These are phyloP conservation scores for Acanthurus tractus DNA, from an alignment of 2,797 vertebrate species.

Conservation along the genomic window DNA sequence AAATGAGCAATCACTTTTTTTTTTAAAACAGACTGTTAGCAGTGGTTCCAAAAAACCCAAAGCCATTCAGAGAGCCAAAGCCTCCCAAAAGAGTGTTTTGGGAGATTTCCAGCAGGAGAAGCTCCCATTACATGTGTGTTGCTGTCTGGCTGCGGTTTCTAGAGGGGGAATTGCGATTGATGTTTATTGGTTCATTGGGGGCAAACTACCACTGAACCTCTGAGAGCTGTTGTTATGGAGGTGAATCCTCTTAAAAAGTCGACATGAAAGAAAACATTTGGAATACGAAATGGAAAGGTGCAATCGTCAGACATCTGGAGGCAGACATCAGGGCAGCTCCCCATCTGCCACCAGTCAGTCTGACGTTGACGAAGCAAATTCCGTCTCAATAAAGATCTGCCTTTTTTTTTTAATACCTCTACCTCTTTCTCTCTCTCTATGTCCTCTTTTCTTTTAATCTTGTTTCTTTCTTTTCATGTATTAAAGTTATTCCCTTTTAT, in stretches of 20 bases:
- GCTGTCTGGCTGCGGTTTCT: conserved; percentile 43
- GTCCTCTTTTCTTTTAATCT: conserved; percentile 50
- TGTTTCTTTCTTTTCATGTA: conserved; percentile 42
- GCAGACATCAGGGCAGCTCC: conserved; percentile 36
- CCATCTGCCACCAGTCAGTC: conserved; percentile 42
- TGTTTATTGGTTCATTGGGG: conserved; percentile 62
- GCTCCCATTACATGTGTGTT: conserved; percentile 47
- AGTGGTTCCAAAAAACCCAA: conserved; percentile 41
- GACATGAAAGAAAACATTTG: conserved; percentile 56
- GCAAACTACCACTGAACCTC: conserved; percentile 50
- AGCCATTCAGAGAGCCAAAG: conserved; percentile 38
- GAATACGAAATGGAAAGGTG: conserved; percentile 59
- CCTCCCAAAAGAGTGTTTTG: conserved; percentile 60
- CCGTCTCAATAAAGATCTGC: conserved; percentile 40
- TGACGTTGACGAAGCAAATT: conserved; percentile 62
- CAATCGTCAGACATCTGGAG: conserved; percentile 61
- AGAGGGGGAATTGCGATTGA: conserved; percentile 54
- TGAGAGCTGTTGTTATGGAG: conserved; percentile 52
- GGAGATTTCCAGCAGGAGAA: conserved; percentile 47
- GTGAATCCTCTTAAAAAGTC: conserved; percentile 37
- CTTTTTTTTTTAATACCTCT: conserved; percentile 40
- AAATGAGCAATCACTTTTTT: conserved; percentile 43
- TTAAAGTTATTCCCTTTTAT: conserved; percentile 65
- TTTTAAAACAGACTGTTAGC: conserved; percentile 40
- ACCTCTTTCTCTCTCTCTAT: neutral